Evolutionary conservation across 1,140 invertebrate genomes (phyloP).

Genomic region (Drosophila asahinai): DNA sequence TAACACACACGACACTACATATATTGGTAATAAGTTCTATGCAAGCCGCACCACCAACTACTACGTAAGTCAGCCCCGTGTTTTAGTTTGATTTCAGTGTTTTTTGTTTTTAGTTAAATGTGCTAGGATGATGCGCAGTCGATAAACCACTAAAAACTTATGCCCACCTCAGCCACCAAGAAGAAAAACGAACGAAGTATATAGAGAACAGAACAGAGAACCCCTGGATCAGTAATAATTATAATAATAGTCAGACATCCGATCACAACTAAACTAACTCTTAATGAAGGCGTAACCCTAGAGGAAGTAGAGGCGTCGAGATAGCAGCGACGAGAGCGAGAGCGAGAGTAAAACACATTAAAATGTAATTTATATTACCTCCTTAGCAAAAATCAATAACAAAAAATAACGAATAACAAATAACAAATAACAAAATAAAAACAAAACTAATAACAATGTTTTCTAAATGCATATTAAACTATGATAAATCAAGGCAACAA

Average conservation of each 20-base stretch:
- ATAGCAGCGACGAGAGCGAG: slow-evolving; percentile 27
- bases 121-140: slow-evolving; percentile 64
- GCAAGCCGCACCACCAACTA: slow-evolving; percentile 60
- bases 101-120: slow-evolving; percentile 81
- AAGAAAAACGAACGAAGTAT: slow-evolving; percentile 40
- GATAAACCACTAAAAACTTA: slow-evolving; percentile 64
- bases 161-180: slow-evolving; percentile 82
- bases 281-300: slow-evolving; percentile 29
- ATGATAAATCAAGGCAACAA: slow-evolving; percentile 36
- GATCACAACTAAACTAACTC: slow-evolving; percentile 64
- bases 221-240: slow-evolving; percentile 33
- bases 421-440: slow-evolving; percentile 40
- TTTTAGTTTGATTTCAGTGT: slow-evolving; percentile 79
- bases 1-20: slow-evolving; percentile 23
- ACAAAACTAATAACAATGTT: slow-evolving; percentile 44
- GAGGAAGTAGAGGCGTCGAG: slow-evolving; percentile 15
- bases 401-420: slow-evolving; percentile 49
- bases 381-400: slow-evolving; percentile 83
- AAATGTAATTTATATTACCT: slow-evolving; percentile 83
- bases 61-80: slow-evolving; percentile 76
- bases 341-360: slow-evolving; percentile 65
- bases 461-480: slow-evolving; percentile 51
- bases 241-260: slow-evolving; percentile 65
- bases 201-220: slow-evolving; percentile 12
- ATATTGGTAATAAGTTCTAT: slow-evolving; percentile 60